Conservation (phyloP, 2,888 invertebrate genomes). For the Byasa hedistus region DNA sequence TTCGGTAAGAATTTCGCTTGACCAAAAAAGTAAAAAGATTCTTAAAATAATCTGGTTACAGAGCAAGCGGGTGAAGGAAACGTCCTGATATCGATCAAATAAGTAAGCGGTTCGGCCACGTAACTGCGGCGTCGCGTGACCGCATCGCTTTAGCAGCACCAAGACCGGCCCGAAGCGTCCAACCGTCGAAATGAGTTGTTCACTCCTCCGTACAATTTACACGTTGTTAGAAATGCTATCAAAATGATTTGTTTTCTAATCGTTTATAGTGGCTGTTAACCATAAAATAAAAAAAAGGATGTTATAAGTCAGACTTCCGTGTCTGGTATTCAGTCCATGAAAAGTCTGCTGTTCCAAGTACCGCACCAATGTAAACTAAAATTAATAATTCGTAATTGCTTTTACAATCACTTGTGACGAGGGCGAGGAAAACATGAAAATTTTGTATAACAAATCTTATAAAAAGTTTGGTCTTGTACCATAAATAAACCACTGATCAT, state of each 20-base stretch:
- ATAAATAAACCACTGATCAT: too few relatives aligned
- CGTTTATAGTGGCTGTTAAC: too few relatives aligned
- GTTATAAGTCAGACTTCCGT: too few relatives aligned
- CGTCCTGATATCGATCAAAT: conserved; percentile 40
- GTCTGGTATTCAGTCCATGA: too few relatives aligned
- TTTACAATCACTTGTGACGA: too few relatives aligned
- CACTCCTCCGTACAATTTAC: conserved; percentile 2
- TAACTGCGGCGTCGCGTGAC: conserved; percentile 57
- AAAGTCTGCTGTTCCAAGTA: too few relatives aligned
- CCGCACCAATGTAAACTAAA: too few relatives aligned
- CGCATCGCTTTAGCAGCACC: conserved; percentile 32
- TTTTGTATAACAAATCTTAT: too few relatives aligned
- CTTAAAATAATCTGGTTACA: conserved; percentile 6
- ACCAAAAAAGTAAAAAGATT: conserved; percentile 16
- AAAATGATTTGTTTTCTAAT: conserved; percentile 9
- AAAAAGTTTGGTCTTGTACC: too few relatives aligned
- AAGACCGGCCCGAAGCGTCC: not conserved
- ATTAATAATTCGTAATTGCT: too few relatives aligned
- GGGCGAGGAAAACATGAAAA: too few relatives aligned
- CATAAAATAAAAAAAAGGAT: too few relatives aligned
- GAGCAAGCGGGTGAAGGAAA: conserved; percentile 5
- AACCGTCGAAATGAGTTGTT: conserved; percentile 9
- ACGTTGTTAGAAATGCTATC: conserved; percentile 11
- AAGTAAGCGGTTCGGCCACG: conserved; percentile 35
- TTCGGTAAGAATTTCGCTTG: conserved; percentile 13